Percentiles rank a stretch among this genome's conserved stretches.
Evolutionary conservation across 2,888 invertebrate species (phyloP).

Genomic region (Cantharis nigra): DNA sequence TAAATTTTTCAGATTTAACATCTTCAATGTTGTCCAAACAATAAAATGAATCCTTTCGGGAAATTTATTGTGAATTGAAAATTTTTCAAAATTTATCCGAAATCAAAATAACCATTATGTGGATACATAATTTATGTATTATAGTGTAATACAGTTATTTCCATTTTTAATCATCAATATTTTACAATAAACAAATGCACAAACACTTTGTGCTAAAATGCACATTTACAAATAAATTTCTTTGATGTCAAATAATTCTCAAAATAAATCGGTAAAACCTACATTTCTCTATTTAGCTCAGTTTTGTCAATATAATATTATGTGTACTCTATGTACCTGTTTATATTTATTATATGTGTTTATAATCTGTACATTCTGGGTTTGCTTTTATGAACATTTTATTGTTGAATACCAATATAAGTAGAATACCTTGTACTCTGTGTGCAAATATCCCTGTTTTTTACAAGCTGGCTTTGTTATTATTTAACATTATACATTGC

Average conservation of each 20-base stretch:
- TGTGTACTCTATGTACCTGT: not conserved
- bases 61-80: not conserved
- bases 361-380: not conserved
- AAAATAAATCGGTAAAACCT: not conserved
- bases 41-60: not conserved
- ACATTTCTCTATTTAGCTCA: too few relatives aligned
- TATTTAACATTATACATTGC: too few relatives aligned
- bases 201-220: too few relatives aligned
- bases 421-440: not conserved
- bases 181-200: too few relatives aligned
- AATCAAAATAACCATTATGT: not conserved
- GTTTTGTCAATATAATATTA: too few relatives aligned
- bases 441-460: not conserved
- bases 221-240: not conserved
- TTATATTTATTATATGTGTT: not conserved
- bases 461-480: not conserved
- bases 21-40: not conserved
- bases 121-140: too few relatives aligned
- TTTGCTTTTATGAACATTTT: not conserved
- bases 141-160: too few relatives aligned
- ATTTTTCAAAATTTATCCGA: not conserved
- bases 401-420: not conserved
- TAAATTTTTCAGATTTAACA: not conserved
- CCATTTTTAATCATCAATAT: not conserved
- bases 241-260: not conserved